Evolutionary conservation across 2,113 vertebrate species (phyloP), one percentile per base, ranked within the genome.

Genomic region (Centrocercus urophasianus): DNA sequence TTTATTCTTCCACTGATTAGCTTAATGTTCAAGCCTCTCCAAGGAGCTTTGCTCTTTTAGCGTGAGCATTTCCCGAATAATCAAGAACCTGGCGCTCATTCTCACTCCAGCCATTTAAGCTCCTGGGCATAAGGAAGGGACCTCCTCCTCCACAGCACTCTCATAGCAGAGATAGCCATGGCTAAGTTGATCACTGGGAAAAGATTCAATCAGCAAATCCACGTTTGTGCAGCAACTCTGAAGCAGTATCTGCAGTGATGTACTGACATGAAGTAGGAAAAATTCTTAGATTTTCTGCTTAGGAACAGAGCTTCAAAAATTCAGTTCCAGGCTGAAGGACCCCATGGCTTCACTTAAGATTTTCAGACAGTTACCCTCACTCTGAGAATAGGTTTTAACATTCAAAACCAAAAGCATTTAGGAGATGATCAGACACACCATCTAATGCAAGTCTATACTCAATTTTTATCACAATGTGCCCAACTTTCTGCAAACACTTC

Each of bases 101-200:
- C 42, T 83, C 50, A 70, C 45, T 10, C 32, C 40, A 54, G 48
- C 2, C 24, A 30, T 19, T 32, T 47, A 64, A 52, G 61, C 27
- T 38, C 45, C 38, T 13, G 24, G 15, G 20, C 20, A 36, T 16
- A 48, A 3, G 8, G 15, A 6, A 72, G 48, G 13, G 13, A 87
- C 4, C 3, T 87, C 75, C 38, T 71, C 14, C 66, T 85, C 20
- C 40, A 63, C 42, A 14, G 8, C 57, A 30, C 10, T n/a, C 89
- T 20, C 36, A 48, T 25, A 0, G 10, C 16, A 75, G 50, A 71
- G 13, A 69, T 0, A 61, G 25, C 24, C 30, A 76, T 0, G 0
- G n/a, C 28, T 54, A 63, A 72, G 48, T 73, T 79, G 76, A 69
- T 36, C 21, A 0, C 1, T 65, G 36, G n/a, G n/a, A 66, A 65